phyloP scores from a whole-genome alignment of 2,888 invertebrate genomes.

The Osmoderma eremita region DNA sequence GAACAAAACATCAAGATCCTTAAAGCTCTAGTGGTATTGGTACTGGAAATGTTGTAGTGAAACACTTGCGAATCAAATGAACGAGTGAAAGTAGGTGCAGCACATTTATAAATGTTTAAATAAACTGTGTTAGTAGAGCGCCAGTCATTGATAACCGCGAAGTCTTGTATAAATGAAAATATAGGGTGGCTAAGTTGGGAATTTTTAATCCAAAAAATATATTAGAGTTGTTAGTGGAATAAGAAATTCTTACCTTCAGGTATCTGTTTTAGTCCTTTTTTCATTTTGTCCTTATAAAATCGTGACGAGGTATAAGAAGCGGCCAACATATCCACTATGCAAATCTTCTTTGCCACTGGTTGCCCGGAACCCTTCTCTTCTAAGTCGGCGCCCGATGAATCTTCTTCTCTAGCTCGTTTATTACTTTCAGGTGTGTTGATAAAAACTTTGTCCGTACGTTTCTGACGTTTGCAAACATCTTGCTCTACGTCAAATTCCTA shows the following conservation, averaged over 20 bases:
- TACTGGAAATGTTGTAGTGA: no score
- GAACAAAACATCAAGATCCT: no score
- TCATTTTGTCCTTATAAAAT: slow-evolving; percentile 37
- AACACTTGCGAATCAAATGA: no score
- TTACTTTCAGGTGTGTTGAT: slow-evolving; percentile 51
- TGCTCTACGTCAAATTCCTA: slow-evolving; percentile 40
- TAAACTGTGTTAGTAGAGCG: no score
- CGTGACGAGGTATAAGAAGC: slow-evolving; percentile 57
- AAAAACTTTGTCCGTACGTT: slow-evolving; percentile 46
- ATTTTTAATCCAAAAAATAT: no score
- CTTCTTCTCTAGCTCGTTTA: slow-evolving; percentile 54
- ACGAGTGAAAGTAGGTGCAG: no score
- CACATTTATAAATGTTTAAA: no score
- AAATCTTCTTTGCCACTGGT: slow-evolving; percentile 52
- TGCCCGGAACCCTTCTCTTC: slow-evolving; percentile 34
- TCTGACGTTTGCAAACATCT: slow-evolving; percentile 40
- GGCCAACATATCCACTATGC: slow-evolving; percentile 57
- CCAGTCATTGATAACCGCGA: no score
- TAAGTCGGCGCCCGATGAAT: slow-evolving; percentile 43
- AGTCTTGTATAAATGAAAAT: no score
- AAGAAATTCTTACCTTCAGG: slow-evolving; percentile 31
- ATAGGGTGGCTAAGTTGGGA: no score
- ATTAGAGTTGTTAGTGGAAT: no score
- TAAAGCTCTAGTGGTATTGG: no score
- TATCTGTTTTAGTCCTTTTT: slow-evolving; percentile 41